phyloP scores from a whole-genome alignment of 2,113 vertebrate species.

The Paramormyrops kingsleyae region DNA sequence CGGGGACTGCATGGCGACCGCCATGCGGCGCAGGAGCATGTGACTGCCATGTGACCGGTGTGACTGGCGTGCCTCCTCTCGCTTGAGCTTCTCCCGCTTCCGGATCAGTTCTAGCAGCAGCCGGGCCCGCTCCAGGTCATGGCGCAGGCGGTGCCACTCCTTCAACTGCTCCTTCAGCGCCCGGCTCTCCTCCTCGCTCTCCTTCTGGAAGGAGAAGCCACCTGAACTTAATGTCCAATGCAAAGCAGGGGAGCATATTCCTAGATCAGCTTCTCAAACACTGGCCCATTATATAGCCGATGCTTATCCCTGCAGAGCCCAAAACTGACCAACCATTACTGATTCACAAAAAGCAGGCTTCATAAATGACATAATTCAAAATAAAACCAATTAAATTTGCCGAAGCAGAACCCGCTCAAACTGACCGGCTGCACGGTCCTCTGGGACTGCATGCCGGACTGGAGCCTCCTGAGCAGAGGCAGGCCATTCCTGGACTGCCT shows the following conservation, averaged over 20 bases:
- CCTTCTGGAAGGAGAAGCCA: slow-evolving; percentile 60
- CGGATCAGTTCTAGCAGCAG: slow-evolving; percentile 90
- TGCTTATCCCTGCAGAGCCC: neutral
- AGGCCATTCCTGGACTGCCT: slow-evolving; percentile 87
- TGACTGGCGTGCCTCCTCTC: slow-evolving; percentile 75
- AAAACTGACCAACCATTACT: neutral
- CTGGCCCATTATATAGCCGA: neutral
- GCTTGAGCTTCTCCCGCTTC: slow-evolving; percentile 94
- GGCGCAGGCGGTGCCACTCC: slow-evolving; percentile 89
- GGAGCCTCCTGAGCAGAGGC: slow-evolving; percentile 84
- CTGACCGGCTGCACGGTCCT: slow-evolving; percentile 79
- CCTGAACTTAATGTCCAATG: neutral
- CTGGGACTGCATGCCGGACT: slow-evolving; percentile 82
- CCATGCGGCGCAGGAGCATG: neutral
- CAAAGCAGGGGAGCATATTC: neutral
- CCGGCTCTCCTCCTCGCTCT: slow-evolving; percentile 81
- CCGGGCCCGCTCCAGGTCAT: slow-evolving; percentile 86
- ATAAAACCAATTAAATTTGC: neutral
- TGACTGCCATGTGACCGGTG: neutral
- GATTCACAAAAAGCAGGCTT: neutral
- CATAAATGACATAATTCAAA: neutral
- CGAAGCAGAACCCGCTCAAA: slow-evolving; percentile 14
- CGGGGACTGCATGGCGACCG: neutral
- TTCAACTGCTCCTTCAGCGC: slow-evolving; percentile 90
- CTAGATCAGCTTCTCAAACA: neutral